A percentile compares a stretch with the other conserved stretches of the same genome.
These are phyloP conservation scores for Hippolais icterina DNA, from an alignment of 2,113 vertebrate species.

Conservation along the genomic window DNA sequence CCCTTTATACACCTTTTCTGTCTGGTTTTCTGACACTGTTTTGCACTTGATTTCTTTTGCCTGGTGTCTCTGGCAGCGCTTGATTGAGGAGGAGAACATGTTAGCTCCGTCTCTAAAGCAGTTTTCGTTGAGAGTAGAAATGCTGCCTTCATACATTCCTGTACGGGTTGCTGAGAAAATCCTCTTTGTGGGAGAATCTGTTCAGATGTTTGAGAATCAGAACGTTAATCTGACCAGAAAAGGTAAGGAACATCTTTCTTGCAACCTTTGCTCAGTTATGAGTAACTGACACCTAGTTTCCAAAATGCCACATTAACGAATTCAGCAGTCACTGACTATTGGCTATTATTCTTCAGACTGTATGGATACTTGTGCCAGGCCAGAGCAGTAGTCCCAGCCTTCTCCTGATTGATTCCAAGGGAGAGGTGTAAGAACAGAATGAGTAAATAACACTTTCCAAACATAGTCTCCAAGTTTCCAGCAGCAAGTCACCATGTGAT, in stretches of 20 bases:
- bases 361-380: not conserved
- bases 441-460: not conserved
- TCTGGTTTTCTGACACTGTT: not conserved
- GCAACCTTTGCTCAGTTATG: not conserved
- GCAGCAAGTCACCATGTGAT: not conserved
- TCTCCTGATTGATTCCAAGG: not conserved
- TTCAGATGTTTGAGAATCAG: conserved; percentile 99
- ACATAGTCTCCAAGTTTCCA: not conserved
- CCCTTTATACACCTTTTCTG: not conserved
- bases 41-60: not conserved
- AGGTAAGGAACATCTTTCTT: conserved; percentile 72
- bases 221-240: conserved; percentile 90
- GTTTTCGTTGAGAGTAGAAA: conserved; percentile 93
- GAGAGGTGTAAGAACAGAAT: not conserved
- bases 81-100: conserved; percentile 99
- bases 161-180: conserved; percentile 96
- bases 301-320: not conserved
- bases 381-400: not conserved
- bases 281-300: not conserved
- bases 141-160: conserved; percentile 96
- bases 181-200: conserved; percentile 96
- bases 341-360: not conserved
- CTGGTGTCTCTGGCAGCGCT: conserved; percentile 74
- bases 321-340: not conserved
- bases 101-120: conserved; percentile 94